These are phyloP conservation scores for Agrilus mali DNA, from an alignment of 2,888 invertebrate genomes.

Conservation along the genomic window DNA sequence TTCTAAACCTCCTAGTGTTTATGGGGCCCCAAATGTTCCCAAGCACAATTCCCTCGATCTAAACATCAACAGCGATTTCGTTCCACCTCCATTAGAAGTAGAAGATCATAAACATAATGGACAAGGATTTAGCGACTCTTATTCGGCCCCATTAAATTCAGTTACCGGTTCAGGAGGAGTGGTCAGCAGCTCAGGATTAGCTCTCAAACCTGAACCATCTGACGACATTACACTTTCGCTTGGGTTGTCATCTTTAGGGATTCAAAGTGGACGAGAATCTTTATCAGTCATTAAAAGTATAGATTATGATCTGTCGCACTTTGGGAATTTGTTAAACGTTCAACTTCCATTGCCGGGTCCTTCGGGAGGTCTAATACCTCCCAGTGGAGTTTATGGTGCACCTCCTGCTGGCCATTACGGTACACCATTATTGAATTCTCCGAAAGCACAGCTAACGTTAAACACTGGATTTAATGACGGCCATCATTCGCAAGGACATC, in stretches of 20 bases:
- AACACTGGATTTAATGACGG: slow-evolving; percentile 48
- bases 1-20: slow-evolving; percentile 25
- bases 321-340: slow-evolving; percentile 3
- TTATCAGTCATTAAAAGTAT: slow-evolving; percentile 34
- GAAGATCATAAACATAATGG: no score
- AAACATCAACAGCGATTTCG: slow-evolving; percentile 26
- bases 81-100: slow-evolving; percentile 20
- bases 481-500: background rate
- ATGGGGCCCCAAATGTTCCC: slow-evolving; percentile 22
- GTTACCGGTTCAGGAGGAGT: slow-evolving; percentile 33
- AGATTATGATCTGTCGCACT: slow-evolving; percentile 28
- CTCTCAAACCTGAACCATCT: slow-evolving; percentile 19
- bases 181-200: slow-evolving; percentile 24
- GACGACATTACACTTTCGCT: slow-evolving; percentile 12
- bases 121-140: slow-evolving; percentile 35
- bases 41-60: slow-evolving; percentile 29
- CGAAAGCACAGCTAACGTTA: slow-evolving; percentile 15
- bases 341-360: slow-evolving; percentile 17
- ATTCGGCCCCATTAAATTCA: slow-evolving; percentile 37
- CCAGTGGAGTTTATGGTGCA: slow-evolving; percentile 48
- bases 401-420: slow-evolving; percentile 41
- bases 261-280: slow-evolving; percentile 10
- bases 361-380: slow-evolving; percentile 39
- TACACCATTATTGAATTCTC: slow-evolving; percentile 24
- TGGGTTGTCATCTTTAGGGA: slow-evolving; percentile 17